Evolutionary conservation across 53 echinoderm and acorn worm species (phyloP).

Genomic region (Mesocentrotus franciscanus): DNA sequence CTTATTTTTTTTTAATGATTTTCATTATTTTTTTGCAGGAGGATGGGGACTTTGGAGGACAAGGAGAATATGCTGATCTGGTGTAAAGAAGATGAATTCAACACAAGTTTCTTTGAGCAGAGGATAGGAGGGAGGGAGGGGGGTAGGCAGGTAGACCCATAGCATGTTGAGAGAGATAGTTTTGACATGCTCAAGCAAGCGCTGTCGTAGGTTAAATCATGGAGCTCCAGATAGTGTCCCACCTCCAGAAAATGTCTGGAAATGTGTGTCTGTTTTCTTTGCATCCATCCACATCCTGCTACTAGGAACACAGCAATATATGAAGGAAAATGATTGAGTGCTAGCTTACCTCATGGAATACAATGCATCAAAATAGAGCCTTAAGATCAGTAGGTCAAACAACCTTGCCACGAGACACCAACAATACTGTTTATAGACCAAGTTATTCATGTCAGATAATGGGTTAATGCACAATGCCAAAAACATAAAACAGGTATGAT

Average conservation of each 20-base stretch:
- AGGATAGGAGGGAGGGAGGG: background rate
- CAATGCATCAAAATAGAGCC: no score
- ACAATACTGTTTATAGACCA: background rate
- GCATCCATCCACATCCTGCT: background rate
- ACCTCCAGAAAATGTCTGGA: no score
- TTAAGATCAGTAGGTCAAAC: no score
- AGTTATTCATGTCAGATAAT: background rate
- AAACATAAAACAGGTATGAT: background rate
- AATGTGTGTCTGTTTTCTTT: background rate
- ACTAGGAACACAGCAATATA: background rate
- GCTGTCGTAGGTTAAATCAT: no score
- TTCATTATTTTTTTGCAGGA: background rate
- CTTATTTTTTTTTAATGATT: background rate
- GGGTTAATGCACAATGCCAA: background rate
- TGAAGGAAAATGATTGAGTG: no score
- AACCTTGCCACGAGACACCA: no score
- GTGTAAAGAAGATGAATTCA: conserved; percentile 20
- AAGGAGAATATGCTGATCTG: conserved; percentile 51
- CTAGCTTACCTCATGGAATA: no score
- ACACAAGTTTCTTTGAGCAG: background rate
- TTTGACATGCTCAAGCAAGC: background rate
- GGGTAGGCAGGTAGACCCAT: background rate
- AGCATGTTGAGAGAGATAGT: background rate
- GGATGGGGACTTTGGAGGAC: conserved; percentile 29
- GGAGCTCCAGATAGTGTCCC: background rate